Conservation (phyloP, 2,888 invertebrate species). For the Coleophora flavipennella region DNA sequence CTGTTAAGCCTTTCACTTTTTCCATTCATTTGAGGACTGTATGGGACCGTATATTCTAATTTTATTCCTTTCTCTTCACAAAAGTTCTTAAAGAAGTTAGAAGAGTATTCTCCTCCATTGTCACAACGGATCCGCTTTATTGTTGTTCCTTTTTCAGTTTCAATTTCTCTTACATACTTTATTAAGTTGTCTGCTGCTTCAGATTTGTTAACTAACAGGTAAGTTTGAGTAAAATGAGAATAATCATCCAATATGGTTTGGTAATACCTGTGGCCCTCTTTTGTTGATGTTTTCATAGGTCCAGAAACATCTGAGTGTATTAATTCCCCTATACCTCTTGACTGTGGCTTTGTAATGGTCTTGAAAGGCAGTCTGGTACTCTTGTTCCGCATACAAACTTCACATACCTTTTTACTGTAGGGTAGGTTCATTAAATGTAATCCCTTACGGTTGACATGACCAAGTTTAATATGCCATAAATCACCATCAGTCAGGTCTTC, state of each 20-base stretch:
- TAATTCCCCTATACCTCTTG: constrained; percentile 9
- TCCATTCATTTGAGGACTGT: constrained; percentile 6
- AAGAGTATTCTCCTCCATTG: constrained; percentile 11
- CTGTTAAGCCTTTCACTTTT: background rate
- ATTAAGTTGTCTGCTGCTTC: constrained; percentile 15
- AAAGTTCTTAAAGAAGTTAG: constrained; percentile 2
- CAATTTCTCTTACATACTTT: constrained; percentile 12
- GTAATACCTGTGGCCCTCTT: constrained; percentile 12
- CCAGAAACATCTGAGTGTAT: constrained; percentile 15
- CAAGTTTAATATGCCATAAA: constrained; percentile 11
- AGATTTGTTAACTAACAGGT: constrained; percentile 12
- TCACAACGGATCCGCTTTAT: constrained; percentile 13
- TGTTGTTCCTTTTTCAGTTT: constrained; percentile 10
- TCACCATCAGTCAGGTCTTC: background rate
- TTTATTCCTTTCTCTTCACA: constrained; percentile 8
- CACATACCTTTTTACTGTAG: constrained; percentile 3
- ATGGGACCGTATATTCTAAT: constrained; percentile 5
- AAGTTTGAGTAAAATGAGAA: constrained; percentile 12
- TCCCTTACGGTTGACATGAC: constrained; percentile 11
- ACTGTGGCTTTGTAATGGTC: background rate
- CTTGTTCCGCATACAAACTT: constrained; percentile 8
- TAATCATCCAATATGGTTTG: constrained; percentile 13
- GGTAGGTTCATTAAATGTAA: constrained; percentile 8
- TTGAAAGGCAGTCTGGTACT: constrained; percentile 7
- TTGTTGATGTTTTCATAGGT: constrained; percentile 9